Conservation (phyloP, 1,140 invertebrate genomes). For the Drosophila pallidifrons region DNA sequence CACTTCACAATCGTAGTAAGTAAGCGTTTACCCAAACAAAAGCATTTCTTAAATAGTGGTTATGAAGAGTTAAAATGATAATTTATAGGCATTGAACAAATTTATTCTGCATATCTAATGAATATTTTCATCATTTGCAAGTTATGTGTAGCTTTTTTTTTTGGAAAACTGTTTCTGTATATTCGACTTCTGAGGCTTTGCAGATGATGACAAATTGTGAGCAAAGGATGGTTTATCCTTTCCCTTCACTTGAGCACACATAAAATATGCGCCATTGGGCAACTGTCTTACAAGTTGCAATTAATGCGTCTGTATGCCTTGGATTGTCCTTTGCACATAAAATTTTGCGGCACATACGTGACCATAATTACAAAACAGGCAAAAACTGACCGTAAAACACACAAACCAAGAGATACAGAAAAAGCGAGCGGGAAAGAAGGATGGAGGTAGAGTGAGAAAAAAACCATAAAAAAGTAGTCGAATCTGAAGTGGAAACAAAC, state of each 20-base stretch:
- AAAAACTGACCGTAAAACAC: constrained; percentile 45
- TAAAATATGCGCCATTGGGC: constrained; percentile 13
- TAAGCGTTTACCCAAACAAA: no score
- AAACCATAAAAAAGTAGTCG: constrained; percentile 45
- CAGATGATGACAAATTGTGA: constrained; percentile 26
- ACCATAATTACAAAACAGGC: constrained; percentile 59
- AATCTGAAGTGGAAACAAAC: constrained; percentile 44
- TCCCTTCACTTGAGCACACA: not conserved
- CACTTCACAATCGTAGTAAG: no score
- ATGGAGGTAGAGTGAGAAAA: not conserved
- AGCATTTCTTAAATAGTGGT: no score
- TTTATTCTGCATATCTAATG: no score
- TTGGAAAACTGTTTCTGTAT: not conserved
- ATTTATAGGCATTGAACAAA: no score
- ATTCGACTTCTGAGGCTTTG: not conserved
- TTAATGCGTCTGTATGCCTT: constrained; percentile 44
- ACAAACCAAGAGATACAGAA: constrained; percentile 13
- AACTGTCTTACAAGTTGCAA: constrained; percentile 53
- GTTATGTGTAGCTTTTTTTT: not conserved
- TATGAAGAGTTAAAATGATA: no score
- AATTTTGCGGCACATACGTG: constrained; percentile 60
- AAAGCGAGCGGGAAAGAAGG: not conserved
- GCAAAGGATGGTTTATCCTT: constrained; percentile 6
- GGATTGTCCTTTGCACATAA: constrained; percentile 43
- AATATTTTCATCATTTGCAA: not conserved